phyloP scores from a whole-genome alignment of 2,888 invertebrate species.

The Exocentrus adspersus region DNA sequence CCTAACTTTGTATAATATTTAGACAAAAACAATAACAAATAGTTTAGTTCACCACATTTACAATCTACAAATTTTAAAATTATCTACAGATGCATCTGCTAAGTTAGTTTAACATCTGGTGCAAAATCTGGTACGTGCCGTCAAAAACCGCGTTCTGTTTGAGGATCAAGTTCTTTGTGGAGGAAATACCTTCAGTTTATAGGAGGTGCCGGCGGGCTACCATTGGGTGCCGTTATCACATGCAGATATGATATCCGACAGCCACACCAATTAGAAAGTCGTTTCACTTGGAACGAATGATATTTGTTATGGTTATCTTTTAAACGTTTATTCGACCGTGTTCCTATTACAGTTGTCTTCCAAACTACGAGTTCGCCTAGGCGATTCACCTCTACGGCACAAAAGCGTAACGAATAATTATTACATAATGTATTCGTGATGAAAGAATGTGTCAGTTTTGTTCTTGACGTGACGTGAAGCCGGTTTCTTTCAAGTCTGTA shows the following conservation, averaged over 20 bases:
- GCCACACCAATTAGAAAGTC: constrained; percentile 42
- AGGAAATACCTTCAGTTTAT: constrained; percentile 25
- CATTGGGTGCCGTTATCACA: constrained; percentile 45
- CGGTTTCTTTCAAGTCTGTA: not conserved
- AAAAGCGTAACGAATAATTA: not conserved
- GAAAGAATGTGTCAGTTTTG: not conserved
- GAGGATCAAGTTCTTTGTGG: not conserved
- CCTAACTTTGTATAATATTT: no score
- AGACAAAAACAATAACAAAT: no score
- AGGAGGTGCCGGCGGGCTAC: constrained; percentile 40
- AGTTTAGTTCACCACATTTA: no score
- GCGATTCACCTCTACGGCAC: not conserved
- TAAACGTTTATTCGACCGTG: constrained; percentile 17
- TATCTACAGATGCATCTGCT: no score
- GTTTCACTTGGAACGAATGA: constrained; percentile 41
- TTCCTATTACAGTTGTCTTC: not conserved
- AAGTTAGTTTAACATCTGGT: no score
- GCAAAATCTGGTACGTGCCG: no score
- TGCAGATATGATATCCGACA: constrained; percentile 43
- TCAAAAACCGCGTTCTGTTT: not conserved
- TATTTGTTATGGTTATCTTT: constrained; percentile 36
- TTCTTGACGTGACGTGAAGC: not conserved
- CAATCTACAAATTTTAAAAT: no score
- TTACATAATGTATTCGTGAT: not conserved
- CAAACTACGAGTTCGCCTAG: not conserved